Conservation (phyloP, 1,140 invertebrate species). For the Drosophila lowei region DNA sequence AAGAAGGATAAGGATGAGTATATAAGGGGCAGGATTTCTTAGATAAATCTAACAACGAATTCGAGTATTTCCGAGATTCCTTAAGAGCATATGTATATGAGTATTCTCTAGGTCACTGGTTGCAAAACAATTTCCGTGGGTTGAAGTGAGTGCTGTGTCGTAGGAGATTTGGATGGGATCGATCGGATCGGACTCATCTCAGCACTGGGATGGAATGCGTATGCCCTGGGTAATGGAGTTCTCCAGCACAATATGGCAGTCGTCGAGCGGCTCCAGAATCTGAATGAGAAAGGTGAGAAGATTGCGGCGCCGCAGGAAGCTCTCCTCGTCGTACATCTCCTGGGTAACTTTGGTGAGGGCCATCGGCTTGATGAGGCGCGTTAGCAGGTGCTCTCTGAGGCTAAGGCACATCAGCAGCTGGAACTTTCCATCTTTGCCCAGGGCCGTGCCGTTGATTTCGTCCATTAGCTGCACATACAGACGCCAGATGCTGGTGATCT, state of each 20-base stretch:
- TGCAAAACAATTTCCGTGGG: slow-evolving; percentile 67
- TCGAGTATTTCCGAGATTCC: slow-evolving; percentile 67
- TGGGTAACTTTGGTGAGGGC: slow-evolving; percentile 91
- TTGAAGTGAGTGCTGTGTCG: slow-evolving; percentile 19
- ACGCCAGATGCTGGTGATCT: slow-evolving; percentile 88
- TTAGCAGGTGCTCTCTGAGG: slow-evolving; percentile 93
- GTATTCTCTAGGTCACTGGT: slow-evolving; percentile 80
- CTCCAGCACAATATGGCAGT: slow-evolving; percentile 96
- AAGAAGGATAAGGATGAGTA: slow-evolving; percentile 33
- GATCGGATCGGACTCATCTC: slow-evolving; percentile 6
- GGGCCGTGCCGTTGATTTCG: slow-evolving; percentile 92
- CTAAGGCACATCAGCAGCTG: slow-evolving; percentile 97
- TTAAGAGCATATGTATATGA: slow-evolving; percentile 71
- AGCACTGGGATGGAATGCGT: slow-evolving; percentile 88
- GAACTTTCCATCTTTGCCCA: slow-evolving; percentile 99
- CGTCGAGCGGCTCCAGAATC: slow-evolving; percentile 95
- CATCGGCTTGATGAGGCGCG: slow-evolving; percentile 94
- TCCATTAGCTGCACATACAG: slow-evolving; percentile 91
- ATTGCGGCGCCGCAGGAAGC: slow-evolving; percentile 93
- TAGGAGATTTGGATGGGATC: slow-evolving; percentile 1
- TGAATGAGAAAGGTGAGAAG: slow-evolving; percentile 95
- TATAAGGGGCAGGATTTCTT: slow-evolving; percentile 39
- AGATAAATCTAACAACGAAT: slow-evolving; percentile 67
- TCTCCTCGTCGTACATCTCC: slow-evolving; percentile 98
- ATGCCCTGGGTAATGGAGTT: slow-evolving; percentile 97